Evolutionary conservation across 2,797 vertebrate species (phyloP).

Genomic region (Gastrophryne carolinensis): DNA sequence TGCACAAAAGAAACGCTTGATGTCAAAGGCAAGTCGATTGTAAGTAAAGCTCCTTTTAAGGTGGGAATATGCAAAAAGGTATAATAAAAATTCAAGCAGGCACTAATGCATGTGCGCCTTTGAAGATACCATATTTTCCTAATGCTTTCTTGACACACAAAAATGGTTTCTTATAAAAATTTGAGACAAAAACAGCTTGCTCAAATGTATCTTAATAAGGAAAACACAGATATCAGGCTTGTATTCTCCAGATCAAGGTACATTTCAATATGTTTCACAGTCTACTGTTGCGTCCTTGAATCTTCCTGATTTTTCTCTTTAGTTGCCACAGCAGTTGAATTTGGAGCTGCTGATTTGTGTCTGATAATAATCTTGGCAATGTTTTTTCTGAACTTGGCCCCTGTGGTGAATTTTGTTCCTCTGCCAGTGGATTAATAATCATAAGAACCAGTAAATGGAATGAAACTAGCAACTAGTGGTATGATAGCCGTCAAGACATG

Average conservation of each 20-base stretch:
- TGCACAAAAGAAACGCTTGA: constrained; percentile 40
- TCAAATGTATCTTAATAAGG: neutral
- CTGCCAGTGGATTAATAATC: constrained; percentile 9
- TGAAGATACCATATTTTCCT: constrained; percentile 42
- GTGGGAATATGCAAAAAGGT: constrained; percentile 38
- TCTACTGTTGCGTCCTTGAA: neutral
- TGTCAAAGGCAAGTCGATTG: constrained; percentile 26
- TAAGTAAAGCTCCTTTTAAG: constrained; percentile 22
- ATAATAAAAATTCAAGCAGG: constrained; percentile 26
- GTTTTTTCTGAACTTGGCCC: neutral
- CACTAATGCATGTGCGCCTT: constrained; percentile 35
- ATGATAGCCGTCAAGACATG: neutral
- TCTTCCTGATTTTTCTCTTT: constrained; percentile 12
- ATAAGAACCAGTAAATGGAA: neutral
- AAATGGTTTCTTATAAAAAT: neutral
- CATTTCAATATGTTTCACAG: neutral
- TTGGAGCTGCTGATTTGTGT: neutral
- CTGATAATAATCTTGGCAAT: constrained; percentile 2
- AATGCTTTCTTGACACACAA: constrained; percentile 29
- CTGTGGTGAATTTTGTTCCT: constrained; percentile 3
- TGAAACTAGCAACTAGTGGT: neutral
- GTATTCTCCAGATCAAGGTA: neutral
- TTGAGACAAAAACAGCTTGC: neutral
- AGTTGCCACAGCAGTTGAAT: constrained; percentile 16
- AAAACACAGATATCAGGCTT: neutral